Percentiles rank a stretch among this genome's conserved stretches.
Evolutionary conservation across 2,888 invertebrate genomes (phyloP).

Genomic region (Dryadula phaetusa): DNA sequence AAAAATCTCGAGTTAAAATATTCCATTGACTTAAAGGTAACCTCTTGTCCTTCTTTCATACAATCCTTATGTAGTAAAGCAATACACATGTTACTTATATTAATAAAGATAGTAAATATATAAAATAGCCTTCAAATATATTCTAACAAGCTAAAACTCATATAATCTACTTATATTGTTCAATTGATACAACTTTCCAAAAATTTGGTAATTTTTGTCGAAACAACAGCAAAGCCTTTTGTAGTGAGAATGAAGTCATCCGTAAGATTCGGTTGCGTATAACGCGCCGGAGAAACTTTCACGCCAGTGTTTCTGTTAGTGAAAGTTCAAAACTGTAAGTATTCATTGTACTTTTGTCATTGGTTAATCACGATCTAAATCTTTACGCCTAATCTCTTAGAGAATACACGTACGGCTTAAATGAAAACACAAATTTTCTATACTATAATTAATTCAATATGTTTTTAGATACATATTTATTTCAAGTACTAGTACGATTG

Average conservation of each 20-base stretch:
- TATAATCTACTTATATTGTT: background rate
- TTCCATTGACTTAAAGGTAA: no score
- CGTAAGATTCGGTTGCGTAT: conserved; percentile 45
- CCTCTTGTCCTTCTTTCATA: no score
- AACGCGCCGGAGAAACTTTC: conserved; percentile 59
- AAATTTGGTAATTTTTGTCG: conserved; percentile 16
- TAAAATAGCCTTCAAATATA: no score
- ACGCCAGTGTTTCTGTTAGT: conserved; percentile 70
- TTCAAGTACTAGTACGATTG: background rate
- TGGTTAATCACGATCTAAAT: conserved; percentile 72
- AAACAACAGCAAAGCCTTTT: conserved; percentile 30
- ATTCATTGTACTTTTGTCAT: conserved; percentile 78
- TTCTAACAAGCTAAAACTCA: no score
- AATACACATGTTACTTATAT: no score
- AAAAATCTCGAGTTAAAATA: no score
- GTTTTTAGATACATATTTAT: background rate
- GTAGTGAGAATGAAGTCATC: conserved; percentile 65
- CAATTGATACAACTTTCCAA: conserved; percentile 8
- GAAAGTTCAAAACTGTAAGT: conserved; percentile 68
- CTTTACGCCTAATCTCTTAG: conserved; percentile 72
- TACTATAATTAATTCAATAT: background rate
- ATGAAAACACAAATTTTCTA: conserved; percentile 65
- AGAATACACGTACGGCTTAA: conserved; percentile 66
- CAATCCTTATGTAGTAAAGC: no score
- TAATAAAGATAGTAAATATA: no score